Evolutionary conservation across 2,113 vertebrate species (phyloP), one percentile per base, ranked within the genome.

Genomic region (Aptenodytes forsteri): DNA sequence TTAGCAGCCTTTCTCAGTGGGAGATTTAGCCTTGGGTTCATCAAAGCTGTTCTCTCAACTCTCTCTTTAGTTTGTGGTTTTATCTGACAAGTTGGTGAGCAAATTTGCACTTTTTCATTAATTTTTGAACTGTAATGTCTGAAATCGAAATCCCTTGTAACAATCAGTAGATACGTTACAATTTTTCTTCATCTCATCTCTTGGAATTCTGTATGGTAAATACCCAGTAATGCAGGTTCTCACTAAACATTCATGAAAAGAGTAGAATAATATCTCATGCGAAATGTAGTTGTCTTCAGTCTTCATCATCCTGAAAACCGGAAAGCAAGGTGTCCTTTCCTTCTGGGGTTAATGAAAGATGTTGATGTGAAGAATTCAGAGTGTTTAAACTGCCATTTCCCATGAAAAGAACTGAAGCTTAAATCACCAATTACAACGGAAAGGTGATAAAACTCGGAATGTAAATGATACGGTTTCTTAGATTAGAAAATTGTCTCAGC

Each of bases 391-490:
- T 62, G 36, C 52, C 76, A 1, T 91, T 93, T 93, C 46, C 70
- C 49, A 22, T 73, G 49, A 85, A 89, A 94, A 85, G 56, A 80
- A 64, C 40, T n/a, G 34, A 89, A 93, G 36, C n/a, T 87, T 89
- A 70, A 62, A 72, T 89, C 26, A 9, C 11, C 69, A 29, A 19
- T 95, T 91, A 66, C 54, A 77, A 59, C 3, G 16, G 46, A 91
- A 85, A 94, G 78, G 87, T 93, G 55, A 58, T 93, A 69, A 85
- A 96, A 82, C 42, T 66, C 21, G n/a, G 32, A 85, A 89, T 83
- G 67, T 80, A 87, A 96, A 85, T 73, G 9, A 34, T 65, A 38
- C 0, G 6, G 21, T 71, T 94, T 89, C 40, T 89, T 94, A 62
- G 49, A 65, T 82, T 50, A 84, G 58, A 84, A 94, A 91, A 87